These are phyloP conservation scores for Tapera naevia DNA, from an alignment of 2,797 vertebrate genomes.

Conservation along the genomic window DNA sequence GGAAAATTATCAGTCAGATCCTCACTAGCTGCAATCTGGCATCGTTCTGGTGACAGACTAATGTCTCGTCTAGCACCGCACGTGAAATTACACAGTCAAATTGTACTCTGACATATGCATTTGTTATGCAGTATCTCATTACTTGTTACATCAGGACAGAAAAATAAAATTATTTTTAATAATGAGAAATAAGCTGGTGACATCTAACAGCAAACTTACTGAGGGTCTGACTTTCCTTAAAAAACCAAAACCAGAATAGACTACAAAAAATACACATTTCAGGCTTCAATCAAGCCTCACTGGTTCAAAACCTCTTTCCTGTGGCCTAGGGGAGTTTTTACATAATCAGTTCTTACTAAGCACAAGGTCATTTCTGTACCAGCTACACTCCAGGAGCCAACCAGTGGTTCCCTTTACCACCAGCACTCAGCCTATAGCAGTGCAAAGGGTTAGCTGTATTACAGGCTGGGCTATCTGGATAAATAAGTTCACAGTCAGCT, in stretches of 20 bases:
- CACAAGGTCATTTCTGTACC: background rate
- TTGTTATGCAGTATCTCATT: background rate
- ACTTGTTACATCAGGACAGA: background rate
- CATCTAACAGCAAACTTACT: background rate
- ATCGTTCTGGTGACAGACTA: background rate
- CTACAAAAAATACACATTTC: background rate
- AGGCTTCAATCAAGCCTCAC: background rate
- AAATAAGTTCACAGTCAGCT: background rate
- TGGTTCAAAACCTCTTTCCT: background rate
- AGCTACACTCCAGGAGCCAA: background rate
- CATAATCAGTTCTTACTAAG: background rate
- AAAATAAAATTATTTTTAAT: background rate
- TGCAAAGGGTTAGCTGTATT: background rate
- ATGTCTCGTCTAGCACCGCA: background rate
- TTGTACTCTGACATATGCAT: background rate
- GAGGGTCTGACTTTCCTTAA: background rate
- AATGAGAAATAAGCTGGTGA: background rate
- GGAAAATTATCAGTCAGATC: slow-evolving; percentile 55
- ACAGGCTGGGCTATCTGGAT: background rate
- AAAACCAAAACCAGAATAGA: background rate
- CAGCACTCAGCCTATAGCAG: background rate
- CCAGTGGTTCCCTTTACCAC: background rate
- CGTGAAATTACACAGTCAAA: background rate
- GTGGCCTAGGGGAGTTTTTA: background rate
- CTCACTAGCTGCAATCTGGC: slow-evolving; percentile 38